phyloP scores from a whole-genome alignment of 2,113 vertebrate genomes.

The Sigmodon hispidus region DNA sequence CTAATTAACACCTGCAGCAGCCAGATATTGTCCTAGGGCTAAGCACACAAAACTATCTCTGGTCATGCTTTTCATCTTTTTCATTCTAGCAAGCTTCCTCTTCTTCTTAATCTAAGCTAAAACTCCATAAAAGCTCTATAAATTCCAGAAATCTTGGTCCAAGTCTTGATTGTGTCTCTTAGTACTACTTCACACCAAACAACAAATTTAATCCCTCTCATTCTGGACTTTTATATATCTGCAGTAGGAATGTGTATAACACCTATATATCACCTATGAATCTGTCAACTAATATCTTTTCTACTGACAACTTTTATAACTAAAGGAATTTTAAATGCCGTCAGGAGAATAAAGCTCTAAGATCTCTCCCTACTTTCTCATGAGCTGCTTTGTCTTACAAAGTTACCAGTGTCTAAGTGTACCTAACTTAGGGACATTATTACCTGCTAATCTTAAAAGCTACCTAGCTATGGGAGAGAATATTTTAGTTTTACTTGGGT shows the following conservation, averaged over 20 bases:
- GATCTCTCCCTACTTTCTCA: neutral
- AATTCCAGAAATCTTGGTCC: neutral
- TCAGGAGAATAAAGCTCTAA: neutral
- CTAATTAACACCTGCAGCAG: neutral
- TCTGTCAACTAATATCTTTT: neutral
- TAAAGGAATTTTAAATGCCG: neutral
- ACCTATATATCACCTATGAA: neutral
- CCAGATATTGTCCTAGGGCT: neutral
- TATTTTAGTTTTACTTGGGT: slow-evolving; percentile 62
- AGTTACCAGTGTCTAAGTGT: neutral
- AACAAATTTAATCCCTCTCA: neutral
- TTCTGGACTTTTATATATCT: slow-evolving; percentile 15
- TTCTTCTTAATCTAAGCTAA: neutral
- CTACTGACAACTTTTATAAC: neutral
- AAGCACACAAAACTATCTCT: neutral
- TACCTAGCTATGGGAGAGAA: slow-evolving; percentile 56
- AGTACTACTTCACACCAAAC: neutral
- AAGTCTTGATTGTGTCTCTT: neutral
- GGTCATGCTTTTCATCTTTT: neutral
- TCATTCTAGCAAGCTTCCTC: neutral
- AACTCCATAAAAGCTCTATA: neutral
- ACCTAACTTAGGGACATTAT: neutral
- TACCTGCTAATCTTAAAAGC: slow-evolving; percentile 8
- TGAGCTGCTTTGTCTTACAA: neutral
- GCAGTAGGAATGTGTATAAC: neutral